Percentiles rank a stretch among this genome's conserved stretches.
Conservation (phyloP, 2,797 vertebrate genomes). For the Buphagus erythrorhynchus region DNA sequence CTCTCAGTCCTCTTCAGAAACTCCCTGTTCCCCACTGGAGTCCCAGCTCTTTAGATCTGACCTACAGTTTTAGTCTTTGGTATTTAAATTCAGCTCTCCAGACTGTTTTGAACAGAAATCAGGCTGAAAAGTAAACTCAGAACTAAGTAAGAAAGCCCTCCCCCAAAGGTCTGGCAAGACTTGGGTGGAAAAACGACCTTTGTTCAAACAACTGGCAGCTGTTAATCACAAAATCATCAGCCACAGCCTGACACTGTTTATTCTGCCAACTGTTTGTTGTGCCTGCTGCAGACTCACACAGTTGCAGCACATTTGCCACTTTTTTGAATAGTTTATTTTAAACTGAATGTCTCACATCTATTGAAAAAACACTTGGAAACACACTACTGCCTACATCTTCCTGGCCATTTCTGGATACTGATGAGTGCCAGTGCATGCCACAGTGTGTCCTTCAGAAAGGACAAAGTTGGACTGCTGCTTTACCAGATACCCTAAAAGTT, state of each 20-base stretch:
- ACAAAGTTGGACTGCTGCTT: neutral
- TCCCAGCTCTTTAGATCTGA: neutral
- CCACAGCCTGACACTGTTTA: neutral
- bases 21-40: neutral
- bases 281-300: neutral
- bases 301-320: neutral
- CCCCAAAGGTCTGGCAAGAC: neutral
- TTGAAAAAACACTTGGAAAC: neutral
- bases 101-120: neutral
- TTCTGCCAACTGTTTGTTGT: conserved; percentile 6
- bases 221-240: neutral
- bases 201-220: neutral
- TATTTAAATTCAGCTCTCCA: neutral
- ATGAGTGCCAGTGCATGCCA: neutral
- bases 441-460: neutral
- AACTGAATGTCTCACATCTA: neutral
- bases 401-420: neutral
- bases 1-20: neutral
- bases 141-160: neutral
- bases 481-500: neutral
- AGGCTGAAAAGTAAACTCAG: neutral
- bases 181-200: neutral
- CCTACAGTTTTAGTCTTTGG: neutral
- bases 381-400: neutral
- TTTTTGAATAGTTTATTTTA: neutral